Base-by-base conservation (phyloP, 1,140 invertebrate species). In the Saxidomus purpurata region DNA sequence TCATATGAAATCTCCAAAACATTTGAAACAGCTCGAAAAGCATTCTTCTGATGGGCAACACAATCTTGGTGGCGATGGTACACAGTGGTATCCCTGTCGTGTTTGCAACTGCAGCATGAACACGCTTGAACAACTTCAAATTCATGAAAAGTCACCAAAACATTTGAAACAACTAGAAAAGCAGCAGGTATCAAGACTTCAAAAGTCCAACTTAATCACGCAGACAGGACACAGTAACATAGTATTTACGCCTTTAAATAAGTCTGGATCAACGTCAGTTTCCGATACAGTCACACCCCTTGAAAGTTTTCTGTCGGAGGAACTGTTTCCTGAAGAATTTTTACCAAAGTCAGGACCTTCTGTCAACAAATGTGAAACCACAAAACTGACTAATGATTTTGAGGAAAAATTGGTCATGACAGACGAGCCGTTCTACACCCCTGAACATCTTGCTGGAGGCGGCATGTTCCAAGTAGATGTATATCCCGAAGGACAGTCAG, bases 321-420 rank as follows among this genome's bases (percentile, higher is more conserved):
- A 61, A 40, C 34, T 88, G 61, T 88, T 88, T 88, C 86, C 86
- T 34, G 38, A 74, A 80, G 25, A 88, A 31, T 79, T 81, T 80
- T 34, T 80, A 43, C 71, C 81, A 40, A 59, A 34, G 28, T 61
- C 59, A 47, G 55, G 80, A 31, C n/a, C 59, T 28, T n/a, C 59
- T 28, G n/a, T 1, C n/a, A 6, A 25, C 28, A 25, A 63, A 61
- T n/a, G 9, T 79, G 22, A 79, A 25, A 49, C 22, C 25, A 28
- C n/a, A 63, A 25, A 3, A 63, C n/a, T 63, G 25, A n/a, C 8
- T 28, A 28, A 63, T 28, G n/a, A 63, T 63, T 63, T 63, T 28
- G 19, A 63, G 25, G 25, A 25, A 63, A 19, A 63, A 28, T 63
- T 63, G 25, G 59, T 63, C 28, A 28, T 28, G 59, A 28, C 59